These are phyloP conservation scores for Valencia hispanica DNA, from an alignment of 2,797 vertebrate genomes.

Conservation along the genomic window DNA sequence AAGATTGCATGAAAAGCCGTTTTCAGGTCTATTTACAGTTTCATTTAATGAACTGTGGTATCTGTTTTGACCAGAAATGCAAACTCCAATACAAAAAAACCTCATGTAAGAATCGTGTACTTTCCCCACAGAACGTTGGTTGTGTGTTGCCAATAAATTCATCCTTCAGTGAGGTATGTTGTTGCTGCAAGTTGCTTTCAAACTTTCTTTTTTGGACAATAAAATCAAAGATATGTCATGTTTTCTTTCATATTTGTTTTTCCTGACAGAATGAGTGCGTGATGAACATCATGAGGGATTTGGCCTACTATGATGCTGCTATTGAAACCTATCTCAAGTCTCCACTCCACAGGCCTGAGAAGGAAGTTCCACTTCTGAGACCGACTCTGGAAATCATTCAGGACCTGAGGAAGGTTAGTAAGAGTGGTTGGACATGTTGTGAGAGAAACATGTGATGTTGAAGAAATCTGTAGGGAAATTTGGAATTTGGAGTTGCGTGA, in stretches of 20 bases:
- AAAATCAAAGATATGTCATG: neutral
- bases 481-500: conserved; percentile 45
- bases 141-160: conserved; percentile 71
- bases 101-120: neutral
- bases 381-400: conserved; percentile 43
- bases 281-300: conserved; percentile 82
- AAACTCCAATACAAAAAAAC: neutral
- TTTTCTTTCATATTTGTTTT: neutral
- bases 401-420: conserved; percentile 54
- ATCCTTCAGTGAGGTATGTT: conserved; percentile 79
- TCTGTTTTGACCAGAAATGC: neutral
- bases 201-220: neutral
- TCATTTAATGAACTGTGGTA: neutral
- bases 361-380: conserved; percentile 20
- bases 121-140: conserved; percentile 69
- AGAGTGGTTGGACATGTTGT: neutral
- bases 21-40: neutral
- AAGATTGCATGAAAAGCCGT: neutral
- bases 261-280: conserved; percentile 83
- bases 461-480: conserved; percentile 57
- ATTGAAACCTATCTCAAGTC: conserved; percentile 55
- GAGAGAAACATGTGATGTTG: conserved; percentile 2
- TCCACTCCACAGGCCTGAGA: neutral
- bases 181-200: too few relatives aligned
- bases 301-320: conserved; percentile 74